phyloP scores from a whole-genome alignment of 2,888 invertebrate species.

The Minunthozetes semirufus region DNA sequence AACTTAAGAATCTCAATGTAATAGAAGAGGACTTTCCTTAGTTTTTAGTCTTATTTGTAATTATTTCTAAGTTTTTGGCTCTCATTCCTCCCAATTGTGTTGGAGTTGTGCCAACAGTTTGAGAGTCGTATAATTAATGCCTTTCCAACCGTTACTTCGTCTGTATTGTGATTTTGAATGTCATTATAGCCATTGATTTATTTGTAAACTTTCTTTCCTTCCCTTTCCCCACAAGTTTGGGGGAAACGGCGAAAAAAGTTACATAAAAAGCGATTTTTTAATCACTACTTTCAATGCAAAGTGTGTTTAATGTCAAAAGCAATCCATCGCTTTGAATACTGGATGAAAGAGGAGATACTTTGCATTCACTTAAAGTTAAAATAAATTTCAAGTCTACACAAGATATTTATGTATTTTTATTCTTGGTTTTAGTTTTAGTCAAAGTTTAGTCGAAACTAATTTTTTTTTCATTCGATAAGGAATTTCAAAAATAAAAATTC shows the following conservation, averaged over 20 bases:
- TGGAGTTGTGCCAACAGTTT: not conserved
- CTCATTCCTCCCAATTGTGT: not conserved
- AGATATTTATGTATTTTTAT: too few relatives aligned
- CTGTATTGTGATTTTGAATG: not conserved
- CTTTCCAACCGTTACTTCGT: not conserved
- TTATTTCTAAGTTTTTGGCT: not conserved
- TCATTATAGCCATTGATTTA: conserved; percentile 8
- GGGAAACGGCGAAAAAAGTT: not conserved
- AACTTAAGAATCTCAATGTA: too few relatives aligned
- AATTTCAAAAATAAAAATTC: too few relatives aligned
- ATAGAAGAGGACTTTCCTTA: too few relatives aligned
- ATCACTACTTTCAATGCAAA: not conserved
- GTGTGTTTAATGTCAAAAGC: not conserved
- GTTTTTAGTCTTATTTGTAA: not conserved
- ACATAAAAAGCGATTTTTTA: not conserved
- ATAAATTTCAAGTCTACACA: too few relatives aligned
- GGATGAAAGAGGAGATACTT: not conserved
- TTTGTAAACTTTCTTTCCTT: not conserved
- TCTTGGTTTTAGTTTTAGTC: too few relatives aligned
- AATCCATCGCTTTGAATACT: not conserved
- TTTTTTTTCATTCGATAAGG: too few relatives aligned
- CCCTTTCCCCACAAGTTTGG: not conserved
- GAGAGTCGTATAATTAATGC: not conserved
- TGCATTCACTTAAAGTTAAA: too few relatives aligned
- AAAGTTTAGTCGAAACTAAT: too few relatives aligned